These are phyloP conservation scores for Tichodroma muraria DNA, from an alignment of 2,113 vertebrate genomes.

Conservation along the genomic window DNA sequence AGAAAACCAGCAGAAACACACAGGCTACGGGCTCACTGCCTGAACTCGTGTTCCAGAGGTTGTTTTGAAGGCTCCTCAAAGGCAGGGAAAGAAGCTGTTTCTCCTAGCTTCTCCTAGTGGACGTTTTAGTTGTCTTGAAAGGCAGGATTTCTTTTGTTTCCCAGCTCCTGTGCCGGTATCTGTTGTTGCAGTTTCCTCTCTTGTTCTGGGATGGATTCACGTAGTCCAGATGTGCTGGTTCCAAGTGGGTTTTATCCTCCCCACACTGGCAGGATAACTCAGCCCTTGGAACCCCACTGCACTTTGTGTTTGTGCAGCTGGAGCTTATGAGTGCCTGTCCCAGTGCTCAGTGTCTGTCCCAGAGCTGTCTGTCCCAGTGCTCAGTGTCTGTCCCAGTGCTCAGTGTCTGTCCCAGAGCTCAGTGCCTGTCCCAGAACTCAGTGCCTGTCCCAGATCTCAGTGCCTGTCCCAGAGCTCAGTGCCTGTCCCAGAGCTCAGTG, in stretches of 20 bases:
- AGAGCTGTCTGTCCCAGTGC: too few relatives aligned
- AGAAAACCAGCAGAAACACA: not conserved
- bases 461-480: too few relatives aligned
- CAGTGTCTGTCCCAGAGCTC: fast-evolving
- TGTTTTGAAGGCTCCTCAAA: not conserved
- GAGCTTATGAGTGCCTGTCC: not conserved
- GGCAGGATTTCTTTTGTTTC: not conserved
- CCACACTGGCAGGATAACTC: fast-evolving
- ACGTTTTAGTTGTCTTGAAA: not conserved
- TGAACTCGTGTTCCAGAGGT: not conserved
- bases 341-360: not conserved
- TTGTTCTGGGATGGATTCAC: not conserved
- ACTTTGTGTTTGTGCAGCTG: not conserved
- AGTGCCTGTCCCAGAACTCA: too few relatives aligned
- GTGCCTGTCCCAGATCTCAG: too few relatives aligned
- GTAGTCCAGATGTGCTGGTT: not conserved
- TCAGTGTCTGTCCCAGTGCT: too few relatives aligned
- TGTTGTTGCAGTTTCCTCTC: not conserved
- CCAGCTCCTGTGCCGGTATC: not conserved
- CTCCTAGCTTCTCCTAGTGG: not conserved
- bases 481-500: too few relatives aligned
- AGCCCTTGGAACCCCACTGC: not conserved
- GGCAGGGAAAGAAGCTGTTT: not conserved
- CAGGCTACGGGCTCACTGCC: not conserved
- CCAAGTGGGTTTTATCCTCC: not conserved